These are phyloP conservation scores for Lutjanus argentimaculatus DNA, from an alignment of 2,797 vertebrate species.

Conservation along the genomic window DNA sequence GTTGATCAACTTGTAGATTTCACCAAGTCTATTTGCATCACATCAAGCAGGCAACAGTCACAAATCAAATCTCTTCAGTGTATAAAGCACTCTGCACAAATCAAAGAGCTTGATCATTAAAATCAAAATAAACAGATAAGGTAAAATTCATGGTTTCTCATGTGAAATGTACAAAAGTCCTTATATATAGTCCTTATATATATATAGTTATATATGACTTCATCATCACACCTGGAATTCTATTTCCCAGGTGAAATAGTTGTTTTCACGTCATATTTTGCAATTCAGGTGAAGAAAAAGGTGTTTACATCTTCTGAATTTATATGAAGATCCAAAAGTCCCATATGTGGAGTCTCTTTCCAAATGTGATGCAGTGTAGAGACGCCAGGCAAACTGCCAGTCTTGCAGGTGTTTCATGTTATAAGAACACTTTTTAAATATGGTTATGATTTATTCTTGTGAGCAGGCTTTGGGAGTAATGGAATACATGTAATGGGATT, in stretches of 20 bases:
- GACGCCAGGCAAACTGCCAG: too few species aligned
- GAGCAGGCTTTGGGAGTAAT: too few species aligned
- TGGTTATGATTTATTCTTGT: background rate
- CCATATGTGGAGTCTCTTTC: background rate
- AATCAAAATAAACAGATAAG: background rate
- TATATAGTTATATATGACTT: background rate
- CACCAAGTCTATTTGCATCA: constrained; percentile 33
- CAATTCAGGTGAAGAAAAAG: background rate
- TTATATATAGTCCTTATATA: too few species aligned
- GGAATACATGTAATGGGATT: too few species aligned
- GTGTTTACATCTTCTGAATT: background rate
- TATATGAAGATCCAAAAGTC: background rate
- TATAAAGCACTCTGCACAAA: too few species aligned
- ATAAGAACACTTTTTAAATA: too few species aligned
- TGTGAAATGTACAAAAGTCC: background rate
- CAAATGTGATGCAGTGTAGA: background rate
- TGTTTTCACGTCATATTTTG: too few species aligned
- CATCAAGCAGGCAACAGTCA: background rate
- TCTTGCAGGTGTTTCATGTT: too few species aligned
- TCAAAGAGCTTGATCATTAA: too few species aligned
- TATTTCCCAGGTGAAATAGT: background rate
- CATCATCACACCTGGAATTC: background rate
- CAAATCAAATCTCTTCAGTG: background rate
- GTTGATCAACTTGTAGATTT: constrained; percentile 29
- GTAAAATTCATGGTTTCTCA: background rate